Evolutionary conservation across 2,797 vertebrate genomes (phyloP).

Genomic region (Ficedula albicollis): DNA sequence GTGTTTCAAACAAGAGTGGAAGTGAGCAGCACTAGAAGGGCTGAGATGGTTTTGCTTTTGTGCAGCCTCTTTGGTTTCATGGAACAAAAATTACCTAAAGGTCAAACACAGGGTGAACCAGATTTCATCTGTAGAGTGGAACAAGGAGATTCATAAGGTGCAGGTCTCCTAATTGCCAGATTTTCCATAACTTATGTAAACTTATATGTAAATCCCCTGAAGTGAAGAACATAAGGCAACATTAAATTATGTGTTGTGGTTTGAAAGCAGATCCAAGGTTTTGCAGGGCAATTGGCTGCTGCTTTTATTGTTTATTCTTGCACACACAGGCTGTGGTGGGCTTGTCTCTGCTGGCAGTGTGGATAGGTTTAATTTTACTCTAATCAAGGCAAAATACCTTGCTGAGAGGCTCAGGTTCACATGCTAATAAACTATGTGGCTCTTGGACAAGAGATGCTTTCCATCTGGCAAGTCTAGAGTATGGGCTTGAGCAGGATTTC

Average conservation of each 20-base stretch:
- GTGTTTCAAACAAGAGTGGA: not conserved
- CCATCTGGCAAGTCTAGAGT: not conserved
- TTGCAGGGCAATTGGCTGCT: not conserved
- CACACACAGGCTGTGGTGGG: not conserved
- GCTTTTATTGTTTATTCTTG: not conserved
- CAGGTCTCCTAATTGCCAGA: not conserved
- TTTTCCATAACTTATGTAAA: not conserved
- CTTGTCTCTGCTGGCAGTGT: not conserved
- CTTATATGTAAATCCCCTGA: not conserved
- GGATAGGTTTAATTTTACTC: not conserved
- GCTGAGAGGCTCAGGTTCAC: slow-evolving; percentile 11
- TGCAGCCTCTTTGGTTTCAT: not conserved
- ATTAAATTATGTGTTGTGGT: not conserved
- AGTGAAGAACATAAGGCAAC: not conserved
- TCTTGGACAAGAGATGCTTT: slow-evolving; percentile 8
- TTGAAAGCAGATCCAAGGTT: slow-evolving; percentile 14
- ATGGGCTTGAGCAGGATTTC: not conserved
- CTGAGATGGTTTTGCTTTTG: not conserved
- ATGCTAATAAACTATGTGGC: not conserved
- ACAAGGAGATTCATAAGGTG: not conserved
- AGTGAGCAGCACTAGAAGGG: not conserved
- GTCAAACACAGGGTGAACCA: not conserved
- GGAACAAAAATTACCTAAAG: not conserved
- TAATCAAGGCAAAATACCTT: slow-evolving; percentile 13
- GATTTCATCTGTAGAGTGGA: not conserved